phyloP scores from a whole-genome alignment of 2,888 invertebrate genomes.

The Drosophila fulvimacula region DNA sequence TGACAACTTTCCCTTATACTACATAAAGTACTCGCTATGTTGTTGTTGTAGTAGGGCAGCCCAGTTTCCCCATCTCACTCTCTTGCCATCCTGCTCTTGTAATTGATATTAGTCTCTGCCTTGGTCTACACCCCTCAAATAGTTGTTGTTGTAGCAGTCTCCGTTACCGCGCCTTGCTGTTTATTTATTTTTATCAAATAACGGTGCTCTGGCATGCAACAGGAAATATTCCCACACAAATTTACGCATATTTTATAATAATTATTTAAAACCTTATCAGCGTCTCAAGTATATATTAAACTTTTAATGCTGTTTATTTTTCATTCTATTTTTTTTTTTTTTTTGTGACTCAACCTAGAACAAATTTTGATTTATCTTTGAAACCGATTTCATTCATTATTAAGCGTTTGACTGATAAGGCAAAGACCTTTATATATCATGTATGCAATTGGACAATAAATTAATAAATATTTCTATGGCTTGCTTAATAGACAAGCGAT shows the following conservation, averaged over 20 bases:
- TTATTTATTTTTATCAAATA: conserved; percentile 44
- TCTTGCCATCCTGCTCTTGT: conserved; percentile 13
- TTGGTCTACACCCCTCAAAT: conserved; percentile 45
- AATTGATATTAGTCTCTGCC: conserved; percentile 31
- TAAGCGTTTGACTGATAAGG: conserved; percentile 46
- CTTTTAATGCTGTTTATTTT: neutral
- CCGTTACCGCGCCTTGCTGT: conserved; percentile 33
- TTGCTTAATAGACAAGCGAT: conserved; percentile 3
- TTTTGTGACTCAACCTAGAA: conserved; percentile 26
- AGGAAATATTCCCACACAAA: conserved; percentile 25
- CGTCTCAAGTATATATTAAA: conserved; percentile 1
- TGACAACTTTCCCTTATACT: conserved; percentile 55
- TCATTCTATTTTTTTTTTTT: neutral
- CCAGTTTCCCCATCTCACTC: conserved; percentile 4
- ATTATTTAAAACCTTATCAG: conserved; percentile 25
- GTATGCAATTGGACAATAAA: neutral
- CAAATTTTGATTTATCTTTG: conserved; percentile 10
- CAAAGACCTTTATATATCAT: neutral
- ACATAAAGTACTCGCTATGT: conserved; percentile 30
- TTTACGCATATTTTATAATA: conserved; percentile 5
- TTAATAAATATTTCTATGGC: conserved; percentile 3
- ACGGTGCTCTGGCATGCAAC: conserved; percentile 36
- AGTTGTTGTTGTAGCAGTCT: conserved; percentile 10
- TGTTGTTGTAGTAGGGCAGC: conserved; percentile 25
- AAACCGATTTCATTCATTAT: conserved; percentile 26